phyloP scores from a whole-genome alignment of 2,797 vertebrate species.

The Platalea minor region DNA sequence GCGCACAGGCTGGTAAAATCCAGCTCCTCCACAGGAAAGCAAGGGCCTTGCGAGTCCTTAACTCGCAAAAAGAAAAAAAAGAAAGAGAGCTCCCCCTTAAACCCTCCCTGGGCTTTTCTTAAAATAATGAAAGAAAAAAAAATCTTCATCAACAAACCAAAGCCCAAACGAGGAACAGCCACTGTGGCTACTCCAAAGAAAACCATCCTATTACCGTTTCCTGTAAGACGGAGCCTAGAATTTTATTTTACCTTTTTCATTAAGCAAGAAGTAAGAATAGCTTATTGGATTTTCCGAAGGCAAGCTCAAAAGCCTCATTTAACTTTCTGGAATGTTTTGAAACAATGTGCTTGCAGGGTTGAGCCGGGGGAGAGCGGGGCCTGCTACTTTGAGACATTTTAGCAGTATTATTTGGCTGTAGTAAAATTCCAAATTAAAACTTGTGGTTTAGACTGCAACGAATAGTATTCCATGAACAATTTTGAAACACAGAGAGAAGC shows the following conservation, averaged over 20 bases:
- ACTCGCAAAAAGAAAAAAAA: too few species aligned
- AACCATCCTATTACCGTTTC: background rate
- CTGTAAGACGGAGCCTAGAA: background rate
- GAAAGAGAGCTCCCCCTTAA: background rate
- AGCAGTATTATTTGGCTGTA: slow-evolving; percentile 25
- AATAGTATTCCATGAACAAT: background rate
- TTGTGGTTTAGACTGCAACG: slow-evolving; percentile 34
- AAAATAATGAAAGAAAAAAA: background rate
- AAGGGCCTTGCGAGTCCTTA: background rate
- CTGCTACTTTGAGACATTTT: background rate
- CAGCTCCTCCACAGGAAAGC: background rate
- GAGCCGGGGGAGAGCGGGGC: background rate
- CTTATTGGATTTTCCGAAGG: background rate
- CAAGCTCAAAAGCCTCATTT: background rate
- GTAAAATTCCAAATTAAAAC: slow-evolving; percentile 61
- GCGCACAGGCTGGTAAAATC: background rate
- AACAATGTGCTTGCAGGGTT: background rate
- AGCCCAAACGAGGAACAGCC: background rate
- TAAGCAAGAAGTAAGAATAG: background rate
- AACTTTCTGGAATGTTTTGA: slow-evolving; percentile 30
- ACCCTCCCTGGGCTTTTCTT: background rate
- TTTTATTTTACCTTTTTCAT: slow-evolving; percentile 3
- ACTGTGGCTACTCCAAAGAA: background rate
- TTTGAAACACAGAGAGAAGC: background rate
- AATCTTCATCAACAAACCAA: background rate